A percentile compares a stretch with the other conserved stretches of the same genome.
These are phyloP conservation scores for Drosophila burlai DNA, from an alignment of 1,140 invertebrate species.

Conservation along the genomic window DNA sequence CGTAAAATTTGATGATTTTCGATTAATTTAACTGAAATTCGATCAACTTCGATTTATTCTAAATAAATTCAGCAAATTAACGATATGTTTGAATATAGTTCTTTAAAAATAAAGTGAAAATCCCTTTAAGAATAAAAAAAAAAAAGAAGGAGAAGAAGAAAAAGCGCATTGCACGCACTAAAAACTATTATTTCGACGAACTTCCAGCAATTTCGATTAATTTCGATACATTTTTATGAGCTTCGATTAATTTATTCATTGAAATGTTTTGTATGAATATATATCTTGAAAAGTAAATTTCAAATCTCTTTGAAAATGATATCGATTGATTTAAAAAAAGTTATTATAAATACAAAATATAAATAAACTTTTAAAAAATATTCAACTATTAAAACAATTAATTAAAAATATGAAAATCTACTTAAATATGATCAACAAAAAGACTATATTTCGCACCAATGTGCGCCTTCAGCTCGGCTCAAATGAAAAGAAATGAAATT, in stretches of 20 bases:
- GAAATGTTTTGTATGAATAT: background rate
- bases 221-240: background rate
- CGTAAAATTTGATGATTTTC: background rate
- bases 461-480: constrained; percentile 31
- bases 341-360: no score
- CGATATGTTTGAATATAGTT: background rate
- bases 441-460: constrained; percentile 18
- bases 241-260: no score
- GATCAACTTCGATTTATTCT: no score
- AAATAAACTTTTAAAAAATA: no score
- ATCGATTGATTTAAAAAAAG: no score
- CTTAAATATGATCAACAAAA: background rate
- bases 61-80: no score
- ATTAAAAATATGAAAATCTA: background rate
- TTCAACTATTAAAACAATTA: background rate
- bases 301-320: background rate
- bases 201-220: background rate
- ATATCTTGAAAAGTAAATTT: background rate
- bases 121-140: background rate
- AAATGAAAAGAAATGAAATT: constrained; percentile 78
- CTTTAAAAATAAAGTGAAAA: background rate
- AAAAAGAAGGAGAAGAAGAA: background rate
- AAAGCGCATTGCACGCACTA: background rate
- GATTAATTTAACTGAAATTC: background rate
- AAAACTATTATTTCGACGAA: background rate